Percentiles rank a stretch among this genome's conserved stretches.
phyloP scores from a whole-genome alignment of 2,797 vertebrate species.

The Thunnus albacares region DNA sequence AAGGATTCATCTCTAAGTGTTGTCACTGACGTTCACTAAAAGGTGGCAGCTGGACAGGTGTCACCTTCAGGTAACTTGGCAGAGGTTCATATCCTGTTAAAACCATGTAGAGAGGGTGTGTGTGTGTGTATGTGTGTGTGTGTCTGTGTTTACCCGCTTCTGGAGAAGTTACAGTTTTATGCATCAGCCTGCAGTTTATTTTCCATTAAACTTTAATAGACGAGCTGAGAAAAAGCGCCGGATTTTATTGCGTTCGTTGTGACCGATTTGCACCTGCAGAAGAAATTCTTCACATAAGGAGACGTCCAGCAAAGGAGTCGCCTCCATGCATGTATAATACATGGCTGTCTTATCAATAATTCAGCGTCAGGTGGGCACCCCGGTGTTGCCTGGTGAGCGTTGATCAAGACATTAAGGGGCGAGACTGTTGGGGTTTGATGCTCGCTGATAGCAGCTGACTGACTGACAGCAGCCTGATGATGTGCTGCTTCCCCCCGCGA shows the following conservation, averaged over 20 bases:
- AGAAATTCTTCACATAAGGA: constrained; percentile 19
- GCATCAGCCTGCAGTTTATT: not conserved
- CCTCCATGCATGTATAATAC: constrained; percentile 66
- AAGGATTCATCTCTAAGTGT: constrained; percentile 32
- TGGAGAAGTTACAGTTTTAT: constrained; percentile 15
- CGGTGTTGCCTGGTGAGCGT: constrained; percentile 50
- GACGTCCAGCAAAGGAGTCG: constrained; percentile 12
- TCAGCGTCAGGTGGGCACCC: constrained; percentile 68
- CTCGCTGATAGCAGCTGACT: constrained; percentile 50
- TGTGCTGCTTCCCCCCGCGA: constrained; percentile 45
- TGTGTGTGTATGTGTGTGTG: too few species aligned
- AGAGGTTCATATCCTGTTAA: constrained; percentile 5
- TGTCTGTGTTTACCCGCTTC: not conserved
- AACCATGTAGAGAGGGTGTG: not conserved
- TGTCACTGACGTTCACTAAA: constrained; percentile 36
- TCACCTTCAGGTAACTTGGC: constrained; percentile 52
- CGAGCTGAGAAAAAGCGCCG: constrained; percentile 16
- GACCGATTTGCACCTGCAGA: constrained; percentile 36
- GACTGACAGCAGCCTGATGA: constrained; percentile 56
- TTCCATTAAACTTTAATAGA: not conserved
- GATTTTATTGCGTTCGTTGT: constrained; percentile 17
- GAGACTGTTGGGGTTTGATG: constrained; percentile 52
- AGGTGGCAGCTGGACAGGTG: constrained; percentile 50
- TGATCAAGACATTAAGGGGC: constrained; percentile 64
- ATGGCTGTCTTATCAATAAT: constrained; percentile 72